phyloP scores from a whole-genome alignment of 2,113 vertebrate species.

The Pseudopodoces humilis region DNA sequence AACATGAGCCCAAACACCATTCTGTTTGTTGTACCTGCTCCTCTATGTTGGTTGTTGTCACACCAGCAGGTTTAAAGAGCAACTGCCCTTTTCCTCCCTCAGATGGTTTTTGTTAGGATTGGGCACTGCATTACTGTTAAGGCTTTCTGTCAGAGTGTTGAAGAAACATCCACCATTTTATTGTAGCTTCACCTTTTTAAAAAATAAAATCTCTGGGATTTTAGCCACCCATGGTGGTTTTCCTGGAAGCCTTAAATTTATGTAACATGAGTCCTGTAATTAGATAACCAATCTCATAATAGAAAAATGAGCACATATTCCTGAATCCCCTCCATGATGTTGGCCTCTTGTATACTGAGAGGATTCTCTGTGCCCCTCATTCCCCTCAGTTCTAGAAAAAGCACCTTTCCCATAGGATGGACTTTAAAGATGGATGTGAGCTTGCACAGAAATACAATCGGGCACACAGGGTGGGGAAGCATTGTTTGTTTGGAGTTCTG shows the following conservation, averaged over 20 bases:
- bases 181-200: neutral
- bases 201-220: neutral
- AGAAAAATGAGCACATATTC: neutral
- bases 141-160: neutral
- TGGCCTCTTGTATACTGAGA: neutral
- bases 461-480: neutral
- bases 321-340: neutral
- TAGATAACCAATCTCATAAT: neutral
- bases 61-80: neutral
- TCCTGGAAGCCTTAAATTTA: neutral
- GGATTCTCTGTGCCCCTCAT: neutral
- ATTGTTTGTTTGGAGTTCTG: slow-evolving; percentile 6
- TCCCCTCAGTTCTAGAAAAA: neutral
- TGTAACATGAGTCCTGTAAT: neutral
- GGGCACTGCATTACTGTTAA: neutral
- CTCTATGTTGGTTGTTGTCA: accelerated
- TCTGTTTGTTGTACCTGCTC: neutral
- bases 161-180: neutral
- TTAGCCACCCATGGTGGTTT: neutral
- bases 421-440: neutral
- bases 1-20: neutral
- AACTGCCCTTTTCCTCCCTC: neutral
- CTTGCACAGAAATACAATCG: neutral
- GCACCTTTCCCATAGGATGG: neutral
- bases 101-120: neutral